Conservation (phyloP, 2,113 vertebrate species). For the Hyperoodon ampullatus region DNA sequence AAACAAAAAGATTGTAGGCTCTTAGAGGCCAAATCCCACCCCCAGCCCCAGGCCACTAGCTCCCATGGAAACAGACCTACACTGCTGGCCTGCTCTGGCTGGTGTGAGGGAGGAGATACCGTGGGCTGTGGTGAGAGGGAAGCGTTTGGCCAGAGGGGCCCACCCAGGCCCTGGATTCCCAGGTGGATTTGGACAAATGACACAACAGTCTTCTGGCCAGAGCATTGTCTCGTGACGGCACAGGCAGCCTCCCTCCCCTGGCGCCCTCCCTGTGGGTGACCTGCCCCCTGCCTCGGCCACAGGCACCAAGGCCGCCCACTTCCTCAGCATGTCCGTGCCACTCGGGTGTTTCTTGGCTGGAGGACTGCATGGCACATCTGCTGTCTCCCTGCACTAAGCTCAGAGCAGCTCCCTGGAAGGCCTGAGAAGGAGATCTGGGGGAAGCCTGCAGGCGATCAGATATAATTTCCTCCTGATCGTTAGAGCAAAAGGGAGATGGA, state of each 20-base stretch:
- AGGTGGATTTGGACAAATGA: background rate
- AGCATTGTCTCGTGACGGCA: background rate
- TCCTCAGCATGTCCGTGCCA: constrained; percentile 40
- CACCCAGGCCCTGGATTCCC: background rate
- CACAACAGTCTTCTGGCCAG: background rate
- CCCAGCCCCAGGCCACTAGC: constrained; percentile 33
- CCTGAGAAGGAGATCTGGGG: constrained; percentile 66
- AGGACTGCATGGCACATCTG: constrained; percentile 79
- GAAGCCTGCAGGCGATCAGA: constrained; percentile 63
- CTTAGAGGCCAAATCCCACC: background rate
- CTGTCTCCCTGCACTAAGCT: constrained; percentile 75
- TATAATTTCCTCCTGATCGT: constrained; percentile 70
- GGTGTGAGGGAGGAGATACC: background rate
- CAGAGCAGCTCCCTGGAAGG: constrained; percentile 69
- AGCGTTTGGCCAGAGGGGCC: background rate
- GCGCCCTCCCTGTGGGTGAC: constrained; percentile 60
- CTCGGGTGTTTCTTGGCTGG: constrained; percentile 80
- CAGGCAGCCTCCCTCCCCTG: background rate
- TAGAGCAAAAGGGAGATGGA: constrained; percentile 69
- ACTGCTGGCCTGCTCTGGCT: background rate
- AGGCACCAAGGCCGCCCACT: background rate
- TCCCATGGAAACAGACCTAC: background rate
- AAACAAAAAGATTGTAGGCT: background rate
- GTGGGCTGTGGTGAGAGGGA: background rate
- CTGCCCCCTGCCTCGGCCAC: constrained; percentile 24